Percentiles rank a stretch among this genome's conserved stretches.
Conservation (phyloP, 30 jellyfish, hydroid and myxozoan species). For the Haliclystus octoradiatus region DNA sequence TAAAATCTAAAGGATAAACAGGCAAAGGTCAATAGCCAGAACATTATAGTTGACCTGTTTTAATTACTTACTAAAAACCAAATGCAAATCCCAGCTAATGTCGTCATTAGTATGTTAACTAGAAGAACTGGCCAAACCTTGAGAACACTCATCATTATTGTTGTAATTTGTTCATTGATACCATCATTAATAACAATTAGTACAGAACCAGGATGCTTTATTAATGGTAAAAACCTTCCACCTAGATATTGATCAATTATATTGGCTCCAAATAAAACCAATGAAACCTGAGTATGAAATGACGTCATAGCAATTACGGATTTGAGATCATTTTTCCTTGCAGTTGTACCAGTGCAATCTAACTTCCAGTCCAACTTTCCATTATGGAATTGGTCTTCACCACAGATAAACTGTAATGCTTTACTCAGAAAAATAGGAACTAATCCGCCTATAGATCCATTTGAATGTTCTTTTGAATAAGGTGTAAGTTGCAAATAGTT, state of each 20-base stretch:
- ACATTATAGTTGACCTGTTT: no score
- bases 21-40: no score
- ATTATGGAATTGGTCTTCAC: conserved; percentile 14
- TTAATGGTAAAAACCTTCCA: conserved; percentile 28
- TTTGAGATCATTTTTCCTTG: conserved; percentile 24
- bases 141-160: conserved; percentile 15
- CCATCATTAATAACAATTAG: conserved; percentile 33
- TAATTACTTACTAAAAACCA: conserved; percentile 67
- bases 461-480: conserved; percentile 22
- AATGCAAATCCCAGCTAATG: conserved; percentile 33
- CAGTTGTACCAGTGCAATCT: conserved; percentile 42
- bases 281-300: conserved; percentile 16
- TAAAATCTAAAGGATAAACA: no score
- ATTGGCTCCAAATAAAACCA: conserved; percentile 44
- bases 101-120: conserved; percentile 19
- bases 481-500: conserved; percentile 59
- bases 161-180: background rate
- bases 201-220: conserved; percentile 51
- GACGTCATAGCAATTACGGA: conserved; percentile 28
- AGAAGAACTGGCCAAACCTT: conserved; percentile 44
- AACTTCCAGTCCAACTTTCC: conserved; percentile 16
- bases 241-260: conserved; percentile 22
- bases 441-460: conserved; percentile 33
- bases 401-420: conserved; percentile 23
- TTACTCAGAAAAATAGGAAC: conserved; percentile 21